Base-by-base conservation (phyloP, 2,797 vertebrate genomes). In the Morelia viridis region DNA sequence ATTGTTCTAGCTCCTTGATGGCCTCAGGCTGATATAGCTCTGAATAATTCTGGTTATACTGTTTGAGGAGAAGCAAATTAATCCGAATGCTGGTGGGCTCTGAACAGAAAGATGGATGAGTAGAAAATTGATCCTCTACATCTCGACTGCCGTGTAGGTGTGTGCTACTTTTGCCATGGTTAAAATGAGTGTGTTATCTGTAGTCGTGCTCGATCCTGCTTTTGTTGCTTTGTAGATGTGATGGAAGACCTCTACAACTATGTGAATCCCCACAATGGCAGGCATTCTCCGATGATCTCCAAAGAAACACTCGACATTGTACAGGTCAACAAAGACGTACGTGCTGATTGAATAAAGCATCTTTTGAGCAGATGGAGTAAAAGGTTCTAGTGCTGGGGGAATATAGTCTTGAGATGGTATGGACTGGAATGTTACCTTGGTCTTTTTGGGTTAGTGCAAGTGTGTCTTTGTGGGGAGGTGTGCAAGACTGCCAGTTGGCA, bases 231-330 rank as follows among this genome's bases (percentile, higher is more conserved):
- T 58, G 31, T 93, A 98, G 99, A 99, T 1, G 99, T 99, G 90
- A 99, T 99, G 98, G 99, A 99, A 91, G 99, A 99, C 94, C 98
- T 99, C 56, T 99, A 98, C 96, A 98, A 96, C 96, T 99, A 99
- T 60, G n/a, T 99, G 92, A 99, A 99, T 96, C 99, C 98, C 1
- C 97, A 98, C 89, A 99, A 99, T 0, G 96, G 93, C 90, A 97
- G 94, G 17, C 99, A 99, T 96, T 99, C 99, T 0, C 98, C 99
- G 0, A 99, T 99, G 99, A 97, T 99, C 96, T 98, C 98, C 91
- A 98, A 98, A 92, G 97, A 99, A 94, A 99, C 98, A 0, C 97
- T 99, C 0, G 97, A 99, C 94, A 96, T 99, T 3, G 98, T 99
- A 26, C 92, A 99, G 71, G 98, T 97, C 89, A 98, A 99, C 97